Conservation (phyloP, 2,113 vertebrate genomes). For the Larimichthys crocea region DNA sequence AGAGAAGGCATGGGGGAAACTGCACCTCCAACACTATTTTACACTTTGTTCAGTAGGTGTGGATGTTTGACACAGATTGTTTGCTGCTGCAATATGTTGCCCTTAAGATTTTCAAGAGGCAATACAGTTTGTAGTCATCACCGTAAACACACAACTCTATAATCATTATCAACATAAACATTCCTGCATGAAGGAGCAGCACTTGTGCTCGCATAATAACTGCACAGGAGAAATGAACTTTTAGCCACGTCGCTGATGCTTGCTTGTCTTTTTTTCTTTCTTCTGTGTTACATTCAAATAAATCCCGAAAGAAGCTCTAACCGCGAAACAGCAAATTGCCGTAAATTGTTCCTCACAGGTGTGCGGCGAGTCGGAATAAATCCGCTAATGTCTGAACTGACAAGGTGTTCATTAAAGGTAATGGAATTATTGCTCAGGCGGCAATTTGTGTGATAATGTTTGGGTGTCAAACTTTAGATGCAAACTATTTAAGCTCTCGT, state of each 20-base stretch:
- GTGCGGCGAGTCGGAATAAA: neutral
- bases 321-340: neutral
- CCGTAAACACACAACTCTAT: neutral
- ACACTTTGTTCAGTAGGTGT: neutral
- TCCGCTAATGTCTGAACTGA: neutral
- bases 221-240: neutral
- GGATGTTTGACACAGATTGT: neutral
- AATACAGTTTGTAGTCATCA: neutral
- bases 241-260: neutral
- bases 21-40: neutral
- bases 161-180: slow-evolving; percentile 2
- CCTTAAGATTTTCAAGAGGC: neutral
- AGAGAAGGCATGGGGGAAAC: no score
- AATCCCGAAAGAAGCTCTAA: neutral
- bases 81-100: neutral
- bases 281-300: neutral
- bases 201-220: neutral
- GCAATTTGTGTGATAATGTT: neutral
- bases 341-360: neutral
- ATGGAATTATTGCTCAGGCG: neutral
- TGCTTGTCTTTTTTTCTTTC: neutral
- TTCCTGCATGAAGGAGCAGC: neutral
- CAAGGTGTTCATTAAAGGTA: neutral
- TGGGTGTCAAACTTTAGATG: neutral
- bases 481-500: no score